These are phyloP conservation scores for Augochlorella aurata DNA, from an alignment of 2,888 invertebrate species.

Conservation along the genomic window DNA sequence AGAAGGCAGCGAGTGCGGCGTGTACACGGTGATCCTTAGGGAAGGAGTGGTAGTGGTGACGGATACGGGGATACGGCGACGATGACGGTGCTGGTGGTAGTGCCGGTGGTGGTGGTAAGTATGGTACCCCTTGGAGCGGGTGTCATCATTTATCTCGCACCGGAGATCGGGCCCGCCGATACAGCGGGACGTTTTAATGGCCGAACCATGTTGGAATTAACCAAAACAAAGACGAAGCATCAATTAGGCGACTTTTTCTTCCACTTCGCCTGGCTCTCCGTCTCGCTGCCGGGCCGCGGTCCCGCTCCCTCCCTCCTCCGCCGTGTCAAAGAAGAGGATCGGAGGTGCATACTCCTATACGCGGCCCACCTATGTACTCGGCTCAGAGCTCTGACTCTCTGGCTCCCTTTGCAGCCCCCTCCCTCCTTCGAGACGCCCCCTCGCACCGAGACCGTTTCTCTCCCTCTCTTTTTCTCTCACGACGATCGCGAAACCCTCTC, in stretches of 20 bases:
- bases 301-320: conserved; percentile 45
- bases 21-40: conserved; percentile 41
- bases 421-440: conserved; percentile 7
- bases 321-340: conserved; percentile 64
- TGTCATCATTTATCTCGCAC: conserved; percentile 84
- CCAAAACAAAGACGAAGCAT: conserved; percentile 88
- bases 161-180: conserved; percentile 85
- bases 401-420: conserved; percentile 16
- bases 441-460: conserved; percentile 7
- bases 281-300: conserved; percentile 42
- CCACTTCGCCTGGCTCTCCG: conserved; percentile 71
- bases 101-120: conserved; percentile 77
- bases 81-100: conserved; percentile 61
- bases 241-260: conserved; percentile 85
- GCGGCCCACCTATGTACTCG: conserved; percentile 65
- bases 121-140: conserved; percentile 82
- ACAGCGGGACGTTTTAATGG: conserved; percentile 87
- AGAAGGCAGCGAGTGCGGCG: conserved; percentile 44
- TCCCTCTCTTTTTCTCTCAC: neutral
- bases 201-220: conserved; percentile 88
- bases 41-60: conserved; percentile 58
- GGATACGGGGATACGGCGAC: conserved; percentile 55
- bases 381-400: neutral
- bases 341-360: conserved; percentile 61
- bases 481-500: neutral